Evolutionary conservation across 1,140 invertebrate genomes (phyloP), one percentile per base, ranked within the genome.

Genomic region (Druon quercuslanigerum): DNA sequence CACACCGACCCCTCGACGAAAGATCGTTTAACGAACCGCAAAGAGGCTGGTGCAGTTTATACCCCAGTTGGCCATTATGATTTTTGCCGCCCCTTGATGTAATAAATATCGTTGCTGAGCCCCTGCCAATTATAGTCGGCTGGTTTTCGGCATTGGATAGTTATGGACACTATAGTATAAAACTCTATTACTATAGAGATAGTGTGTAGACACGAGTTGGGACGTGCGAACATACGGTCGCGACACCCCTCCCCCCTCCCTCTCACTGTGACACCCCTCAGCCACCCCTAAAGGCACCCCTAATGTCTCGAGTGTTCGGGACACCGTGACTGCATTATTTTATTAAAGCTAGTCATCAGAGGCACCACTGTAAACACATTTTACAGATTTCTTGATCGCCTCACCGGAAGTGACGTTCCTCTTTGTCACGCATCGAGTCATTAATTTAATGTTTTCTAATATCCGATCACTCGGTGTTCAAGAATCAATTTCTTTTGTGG

Each of bases 11-110:
- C 84, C 76, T 79, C 75, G 60, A 77, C 80, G 82, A 83, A 85
- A 78, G 80, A 84, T 86, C 87, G 87, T 90, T 90, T 87, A 89
- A 89, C 87, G 88, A 90, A 89, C 89, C 89, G 86, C 88, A 89
- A 90, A 90, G 88, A 89, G 88, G 86, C 87, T 85, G 85, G 86
- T 86, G 84, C 83, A 87, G 81, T 86, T 87, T 87, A 87, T 87
- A 87, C 83, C 88, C 86, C 87, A 87, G 86, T 87, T 89, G 88
- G 85, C 83, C 87, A 89, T 89, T 90, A 89, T 84, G 83, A 88
- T 87, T 87, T 88, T 87, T 86, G 81, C 82, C 80, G 72, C 81
- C 84, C 87, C 81, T 84, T 79, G 81, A 85, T 82, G 87, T 84
- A 89, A 89, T 89, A 89, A 89, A 89, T 89, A 89, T 89, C 86